A percentile compares a stretch with the other conserved stretches of the same genome.
These are phyloP conservation scores for Meliscaeva auricollis DNA, from an alignment of 2,888 invertebrate genomes.

Conservation along the genomic window DNA sequence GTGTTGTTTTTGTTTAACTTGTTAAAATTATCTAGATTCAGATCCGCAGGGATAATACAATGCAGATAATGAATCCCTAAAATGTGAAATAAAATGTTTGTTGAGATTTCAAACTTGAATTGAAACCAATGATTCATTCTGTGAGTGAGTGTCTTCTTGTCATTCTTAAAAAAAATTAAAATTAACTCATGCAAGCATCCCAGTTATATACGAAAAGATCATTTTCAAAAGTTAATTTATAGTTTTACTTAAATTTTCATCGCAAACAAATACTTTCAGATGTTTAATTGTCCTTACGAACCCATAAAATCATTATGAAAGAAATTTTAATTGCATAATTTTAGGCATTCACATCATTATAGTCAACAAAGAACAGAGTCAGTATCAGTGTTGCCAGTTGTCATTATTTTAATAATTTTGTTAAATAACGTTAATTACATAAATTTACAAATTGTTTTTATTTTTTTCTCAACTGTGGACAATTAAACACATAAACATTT, in stretches of 20 bases:
- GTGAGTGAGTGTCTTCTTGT: too few relatives aligned
- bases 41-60: too few relatives aligned
- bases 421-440: constrained; percentile 2
- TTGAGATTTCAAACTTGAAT: too few relatives aligned
- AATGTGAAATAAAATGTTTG: too few relatives aligned
- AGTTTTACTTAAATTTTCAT: constrained; percentile 67
- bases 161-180: neutral
- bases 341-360: neutral
- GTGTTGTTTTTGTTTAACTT: too few relatives aligned
- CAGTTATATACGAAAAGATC: constrained; percentile 55
- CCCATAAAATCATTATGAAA: neutral
- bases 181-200: constrained; percentile 76
- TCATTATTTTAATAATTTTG: neutral
- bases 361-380: neutral
- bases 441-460: neutral
- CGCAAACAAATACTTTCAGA: constrained; percentile 48
- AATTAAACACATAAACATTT: constrained; percentile 76
- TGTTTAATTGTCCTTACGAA: constrained; percentile 66
- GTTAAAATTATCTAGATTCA: too few relatives aligned
- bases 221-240: constrained; percentile 40
- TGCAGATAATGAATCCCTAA: too few relatives aligned
- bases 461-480: constrained; percentile 41
- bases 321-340: constrained; percentile 37
- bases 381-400: neutral
- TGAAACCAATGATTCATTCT: too few relatives aligned